These are phyloP conservation scores for Epizoanthus scotinus DNA, from an alignment of 92 coral and sea anemone genomes.

Conservation along the genomic window DNA sequence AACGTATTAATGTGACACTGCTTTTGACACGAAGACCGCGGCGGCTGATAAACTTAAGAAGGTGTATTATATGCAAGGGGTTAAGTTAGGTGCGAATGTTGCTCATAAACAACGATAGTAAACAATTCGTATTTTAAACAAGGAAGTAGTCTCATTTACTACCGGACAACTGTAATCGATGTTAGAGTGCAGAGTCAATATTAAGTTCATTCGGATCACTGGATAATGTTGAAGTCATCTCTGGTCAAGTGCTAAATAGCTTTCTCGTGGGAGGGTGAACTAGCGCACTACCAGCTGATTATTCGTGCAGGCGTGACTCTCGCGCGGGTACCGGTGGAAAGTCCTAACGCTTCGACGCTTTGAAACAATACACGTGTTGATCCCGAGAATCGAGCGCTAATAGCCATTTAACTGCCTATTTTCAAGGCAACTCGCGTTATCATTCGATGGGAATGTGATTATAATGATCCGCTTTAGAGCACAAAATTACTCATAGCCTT, in stretches of 20 bases:
- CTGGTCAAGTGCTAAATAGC: constrained; percentile 1
- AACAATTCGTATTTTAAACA: no score
- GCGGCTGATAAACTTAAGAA: neutral
- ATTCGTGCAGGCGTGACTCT: constrained; percentile 16
- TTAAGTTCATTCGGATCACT: neutral
- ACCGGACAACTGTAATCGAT: neutral
- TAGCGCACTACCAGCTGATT: neutral
- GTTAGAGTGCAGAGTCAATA: neutral
- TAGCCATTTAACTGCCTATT: constrained; percentile 3
- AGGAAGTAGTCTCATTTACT: neutral
- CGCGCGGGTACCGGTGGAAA: constrained; percentile 18
- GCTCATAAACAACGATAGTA: neutral
- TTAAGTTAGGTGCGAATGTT: neutral
- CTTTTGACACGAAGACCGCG: neutral
- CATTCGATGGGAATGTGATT: neutral
- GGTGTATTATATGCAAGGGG: neutral
- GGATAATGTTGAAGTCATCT: neutral
- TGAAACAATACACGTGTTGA: neutral
- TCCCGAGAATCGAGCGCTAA: neutral
- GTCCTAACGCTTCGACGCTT: constrained; percentile 27
- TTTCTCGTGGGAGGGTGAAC: neutral
- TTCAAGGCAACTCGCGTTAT: constrained; percentile 8
- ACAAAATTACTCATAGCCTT: constrained; percentile 25
- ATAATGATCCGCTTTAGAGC: neutral
- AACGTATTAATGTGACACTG: neutral